Evolutionary conservation across 2,888 invertebrate species (phyloP).

Genomic region (Megalurothrips usitatus): DNA sequence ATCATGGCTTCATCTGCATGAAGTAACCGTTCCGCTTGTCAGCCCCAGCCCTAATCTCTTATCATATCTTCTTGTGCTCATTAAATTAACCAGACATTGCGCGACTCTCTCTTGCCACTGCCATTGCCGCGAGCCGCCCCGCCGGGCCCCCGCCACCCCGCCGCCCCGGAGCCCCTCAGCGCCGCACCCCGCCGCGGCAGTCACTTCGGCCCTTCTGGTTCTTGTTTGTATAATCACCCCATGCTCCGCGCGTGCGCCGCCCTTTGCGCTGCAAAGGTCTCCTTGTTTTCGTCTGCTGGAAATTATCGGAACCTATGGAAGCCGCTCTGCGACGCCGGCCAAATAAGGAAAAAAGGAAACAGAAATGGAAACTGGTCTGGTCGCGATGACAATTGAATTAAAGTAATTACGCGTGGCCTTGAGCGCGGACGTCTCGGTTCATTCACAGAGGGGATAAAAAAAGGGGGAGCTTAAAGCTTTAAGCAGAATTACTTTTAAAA

Average conservation of each 20-base stretch:
- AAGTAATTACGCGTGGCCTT: too few species aligned
- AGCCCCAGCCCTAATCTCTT: constrained; percentile 21
- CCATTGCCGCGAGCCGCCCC: neutral
- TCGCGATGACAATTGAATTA: too few species aligned
- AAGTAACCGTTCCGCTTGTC: constrained; percentile 19
- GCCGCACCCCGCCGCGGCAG: neutral
- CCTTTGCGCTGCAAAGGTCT: too few species aligned
- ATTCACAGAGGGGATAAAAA: too few species aligned
- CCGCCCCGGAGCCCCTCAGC: neutral
- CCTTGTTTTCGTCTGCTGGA: too few species aligned
- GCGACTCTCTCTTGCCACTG: neutral
- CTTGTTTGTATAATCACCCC: neutral
- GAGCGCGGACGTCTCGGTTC: too few species aligned
- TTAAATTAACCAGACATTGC: constrained; percentile 22
- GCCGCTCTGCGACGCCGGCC: too few species aligned
- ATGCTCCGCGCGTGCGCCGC: neutral
- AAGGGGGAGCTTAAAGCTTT: too few species aligned
- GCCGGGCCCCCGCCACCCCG: neutral
- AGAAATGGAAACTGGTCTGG: too few species aligned
- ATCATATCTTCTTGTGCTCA: constrained; percentile 23
- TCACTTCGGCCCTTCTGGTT: neutral
- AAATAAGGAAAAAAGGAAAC: too few species aligned
- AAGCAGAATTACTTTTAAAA: too few species aligned
- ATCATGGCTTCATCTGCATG: constrained; percentile 22
- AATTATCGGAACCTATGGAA: too few species aligned